phyloP scores from a whole-genome alignment of 2,113 vertebrate genomes.

The Arothron firmamentum region DNA sequence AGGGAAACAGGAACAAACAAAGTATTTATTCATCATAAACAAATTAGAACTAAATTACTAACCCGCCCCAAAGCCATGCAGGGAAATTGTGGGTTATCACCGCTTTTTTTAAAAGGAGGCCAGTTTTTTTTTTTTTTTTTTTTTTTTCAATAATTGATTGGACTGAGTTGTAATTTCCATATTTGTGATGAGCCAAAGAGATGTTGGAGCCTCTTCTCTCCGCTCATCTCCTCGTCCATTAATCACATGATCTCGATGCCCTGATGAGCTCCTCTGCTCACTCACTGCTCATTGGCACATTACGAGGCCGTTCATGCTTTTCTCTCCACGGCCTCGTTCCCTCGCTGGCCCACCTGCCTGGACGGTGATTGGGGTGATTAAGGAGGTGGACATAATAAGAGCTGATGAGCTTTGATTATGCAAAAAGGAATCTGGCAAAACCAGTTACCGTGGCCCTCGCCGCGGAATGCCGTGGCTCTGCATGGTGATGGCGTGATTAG shows the following conservation, averaged over 20 bases:
- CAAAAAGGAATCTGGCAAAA: conserved; percentile 48
- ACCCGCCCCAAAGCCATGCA: not conserved
- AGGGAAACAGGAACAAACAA: no score
- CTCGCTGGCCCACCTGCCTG: conserved; percentile 47
- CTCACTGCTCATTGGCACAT: conserved; percentile 46
- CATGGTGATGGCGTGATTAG: conserved; percentile 60
- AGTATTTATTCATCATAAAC: no score
- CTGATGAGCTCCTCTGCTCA: conserved; percentile 29
- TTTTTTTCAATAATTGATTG: not conserved
- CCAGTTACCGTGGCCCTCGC: conserved; percentile 15
- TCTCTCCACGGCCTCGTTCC: conserved; percentile 53
- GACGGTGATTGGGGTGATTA: conserved; percentile 64
- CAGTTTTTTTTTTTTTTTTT: not conserved
- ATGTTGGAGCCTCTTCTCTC: not conserved
- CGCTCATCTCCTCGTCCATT: conserved; percentile 20
- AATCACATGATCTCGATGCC: conserved; percentile 44
- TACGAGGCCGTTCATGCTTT: conserved; percentile 56
- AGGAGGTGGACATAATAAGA: conserved; percentile 56
- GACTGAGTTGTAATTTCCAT: conserved; percentile 4
- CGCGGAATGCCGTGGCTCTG: conserved; percentile 45
- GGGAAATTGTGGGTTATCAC: not conserved
- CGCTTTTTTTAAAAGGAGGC: no score
- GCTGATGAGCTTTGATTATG: conserved; percentile 67
- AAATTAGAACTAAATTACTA: no score
- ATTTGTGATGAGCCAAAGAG: conserved; percentile 2